Base-by-base conservation (phyloP, 1,140 invertebrate genomes). In the Gryon sp. region DNA sequence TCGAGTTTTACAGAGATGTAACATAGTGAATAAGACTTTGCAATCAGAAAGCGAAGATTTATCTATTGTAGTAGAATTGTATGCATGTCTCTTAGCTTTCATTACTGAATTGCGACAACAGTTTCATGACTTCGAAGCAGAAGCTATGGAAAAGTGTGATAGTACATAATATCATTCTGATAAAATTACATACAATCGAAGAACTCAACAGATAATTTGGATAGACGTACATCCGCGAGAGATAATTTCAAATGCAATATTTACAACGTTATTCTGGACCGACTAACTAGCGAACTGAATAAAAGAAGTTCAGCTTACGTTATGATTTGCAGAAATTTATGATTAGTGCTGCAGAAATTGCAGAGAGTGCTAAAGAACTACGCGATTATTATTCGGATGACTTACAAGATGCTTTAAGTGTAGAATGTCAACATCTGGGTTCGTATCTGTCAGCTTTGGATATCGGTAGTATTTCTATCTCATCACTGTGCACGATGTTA, bases 1-100 rank as follows among this genome's bases (percentile, higher is more conserved):
- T 36, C 15, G 52, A 26, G 9, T 60, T 45, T 41, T 70, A 1
- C 11, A 70, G 0, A 60, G 53, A 18, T 70, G 60, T 9, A 38
- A 70, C 16, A 30, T n/a, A 3, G 36, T 22, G 1, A 70, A 43
- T 45, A 60, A 60, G 45, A 0, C n/a, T 34, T 26, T 60, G 28
- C 46, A 60, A 45, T 60, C 45, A 15, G 9, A 15, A 16, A 52
- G 8, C 8, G 41, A 11, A 28, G 24, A 62, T 62, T 38, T 72
- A 36, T 62, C 11, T 0, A 34, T 6, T 3, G 43, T 50, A 12
- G 22, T 57, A 22, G 22, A 50, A 6, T 30, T 59, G 12, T 69
- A 69, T 24, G 43, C 22, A 12, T 30, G 32, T n/a, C 43, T 69
- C 6, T 7, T 59, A 48, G 34, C 34, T 4, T 59, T n/a, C 34